A percentile compares a stretch with the other conserved stretches of the same genome.
Evolutionary conservation across 2,797 vertebrate genomes (phyloP).

Genomic region (Poeciliopsis paucimaculata): DNA sequence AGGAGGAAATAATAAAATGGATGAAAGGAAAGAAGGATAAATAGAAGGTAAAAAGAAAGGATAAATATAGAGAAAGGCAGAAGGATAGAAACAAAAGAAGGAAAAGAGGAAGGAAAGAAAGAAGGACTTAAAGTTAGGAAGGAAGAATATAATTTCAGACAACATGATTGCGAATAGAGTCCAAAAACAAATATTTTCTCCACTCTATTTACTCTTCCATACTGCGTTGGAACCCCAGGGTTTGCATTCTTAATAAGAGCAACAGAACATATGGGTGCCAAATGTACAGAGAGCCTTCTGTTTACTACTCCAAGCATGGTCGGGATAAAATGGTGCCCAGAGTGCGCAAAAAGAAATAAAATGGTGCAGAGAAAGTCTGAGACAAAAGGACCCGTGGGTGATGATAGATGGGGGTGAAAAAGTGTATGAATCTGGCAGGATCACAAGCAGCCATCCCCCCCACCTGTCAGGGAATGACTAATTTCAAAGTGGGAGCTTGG

Average conservation of each 20-base stretch:
- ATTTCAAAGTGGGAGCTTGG: slow-evolving; percentile 69
- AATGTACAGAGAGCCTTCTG: background rate
- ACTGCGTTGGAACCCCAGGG: background rate
- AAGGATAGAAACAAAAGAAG: too few relatives aligned
- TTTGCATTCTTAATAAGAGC: background rate
- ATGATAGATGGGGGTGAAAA: slow-evolving; percentile 73
- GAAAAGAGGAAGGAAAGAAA: background rate
- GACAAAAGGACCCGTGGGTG: slow-evolving; percentile 60
- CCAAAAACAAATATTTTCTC: background rate
- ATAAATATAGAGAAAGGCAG: too few relatives aligned
- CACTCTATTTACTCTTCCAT: background rate
- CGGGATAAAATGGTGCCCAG: slow-evolving; percentile 27
- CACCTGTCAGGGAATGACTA: slow-evolving; percentile 75
- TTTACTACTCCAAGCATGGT: slow-evolving; percentile 25
- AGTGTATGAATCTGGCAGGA: slow-evolving; percentile 66
- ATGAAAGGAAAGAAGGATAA: background rate
- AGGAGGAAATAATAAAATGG: background rate
- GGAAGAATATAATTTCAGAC: background rate
- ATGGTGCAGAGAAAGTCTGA: slow-evolving; percentile 41
- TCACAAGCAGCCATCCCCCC: slow-evolving; percentile 72
- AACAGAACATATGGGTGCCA: background rate
- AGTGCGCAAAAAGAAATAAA: slow-evolving; percentile 44
- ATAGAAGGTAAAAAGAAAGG: too few relatives aligned
- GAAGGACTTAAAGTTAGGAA: too few relatives aligned
- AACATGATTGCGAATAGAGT: background rate